A percentile compares a stretch with the other conserved stretches of the same genome.
phyloP scores from a whole-genome alignment of 2,797 vertebrate genomes.

The Micromesistius poutassou region DNA sequence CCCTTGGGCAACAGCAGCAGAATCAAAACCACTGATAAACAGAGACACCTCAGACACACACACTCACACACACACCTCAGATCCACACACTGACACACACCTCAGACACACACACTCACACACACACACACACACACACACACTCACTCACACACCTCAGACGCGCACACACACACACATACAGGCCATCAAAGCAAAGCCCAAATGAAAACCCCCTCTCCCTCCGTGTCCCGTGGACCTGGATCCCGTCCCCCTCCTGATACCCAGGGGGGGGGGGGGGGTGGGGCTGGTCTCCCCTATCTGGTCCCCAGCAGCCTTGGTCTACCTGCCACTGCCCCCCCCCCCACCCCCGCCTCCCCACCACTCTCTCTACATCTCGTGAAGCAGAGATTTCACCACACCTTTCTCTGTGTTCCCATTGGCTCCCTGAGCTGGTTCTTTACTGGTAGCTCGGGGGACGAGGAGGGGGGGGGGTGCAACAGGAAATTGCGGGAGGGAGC shows the following conservation, averaged over 20 bases:
- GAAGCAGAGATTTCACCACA: too few relatives aligned
- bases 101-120: neutral
- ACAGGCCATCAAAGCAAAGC: neutral
- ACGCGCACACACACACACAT: neutral
- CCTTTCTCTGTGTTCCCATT: neutral
- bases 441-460: too few relatives aligned
- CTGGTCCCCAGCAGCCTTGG: too few relatives aligned
- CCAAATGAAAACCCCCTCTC: conserved; percentile 34
- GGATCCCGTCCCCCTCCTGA: conserved; percentile 23
- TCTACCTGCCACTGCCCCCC: neutral
- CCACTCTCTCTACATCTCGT: neutral
- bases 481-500: conserved; percentile 25
- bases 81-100: too few relatives aligned
- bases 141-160: neutral
- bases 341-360: neutral
- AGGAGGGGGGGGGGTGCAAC: conserved; percentile 8
- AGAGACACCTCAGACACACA: conserved; percentile 5
- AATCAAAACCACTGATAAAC: conserved; percentile 46
- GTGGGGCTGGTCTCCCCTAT: too few relatives aligned
- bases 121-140: neutral
- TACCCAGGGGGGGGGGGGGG: conserved; percentile 40
- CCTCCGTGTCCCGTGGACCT: conserved; percentile 24
- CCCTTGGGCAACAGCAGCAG: conserved; percentile 56
- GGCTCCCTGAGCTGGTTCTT: neutral
- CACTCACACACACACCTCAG: neutral